phyloP scores from a whole-genome alignment of 2,888 invertebrate genomes.

The Caenorhabditis japonica region DNA sequence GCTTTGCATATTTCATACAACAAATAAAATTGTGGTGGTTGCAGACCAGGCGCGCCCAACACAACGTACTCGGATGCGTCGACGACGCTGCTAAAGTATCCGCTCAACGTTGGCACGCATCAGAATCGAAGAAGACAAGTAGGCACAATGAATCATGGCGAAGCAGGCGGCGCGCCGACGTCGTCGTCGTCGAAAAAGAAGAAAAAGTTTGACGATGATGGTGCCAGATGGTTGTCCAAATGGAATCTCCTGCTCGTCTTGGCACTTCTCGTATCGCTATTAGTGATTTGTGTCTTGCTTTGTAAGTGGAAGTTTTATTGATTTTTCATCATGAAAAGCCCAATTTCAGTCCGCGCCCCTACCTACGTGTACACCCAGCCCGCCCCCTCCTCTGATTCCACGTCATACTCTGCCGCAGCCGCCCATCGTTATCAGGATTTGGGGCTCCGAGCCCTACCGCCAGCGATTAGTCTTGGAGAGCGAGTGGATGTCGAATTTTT shows the following conservation, averaged over 20 bases:
- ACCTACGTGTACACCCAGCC: slow-evolving; percentile 60
- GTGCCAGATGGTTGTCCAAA: slow-evolving; percentile 32
- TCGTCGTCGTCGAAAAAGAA: slow-evolving; percentile 29
- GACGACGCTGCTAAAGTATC: slow-evolving; percentile 50
- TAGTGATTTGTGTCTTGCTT: slow-evolving; percentile 57
- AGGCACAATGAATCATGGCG: slow-evolving; percentile 37
- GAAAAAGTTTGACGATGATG: slow-evolving; percentile 47
- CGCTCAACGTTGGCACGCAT: slow-evolving; percentile 33
- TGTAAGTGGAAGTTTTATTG: slow-evolving; percentile 42
- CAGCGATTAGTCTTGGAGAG: slow-evolving; percentile 65
- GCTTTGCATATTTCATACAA: too few species aligned
- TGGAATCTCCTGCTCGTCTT: slow-evolving; percentile 41
- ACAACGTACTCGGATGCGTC: slow-evolving; percentile 51
- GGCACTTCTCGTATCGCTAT: slow-evolving; percentile 51
- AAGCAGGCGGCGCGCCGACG: slow-evolving; percentile 12
- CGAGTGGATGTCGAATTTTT: slow-evolving; percentile 64
- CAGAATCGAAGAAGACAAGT: slow-evolving; percentile 50
- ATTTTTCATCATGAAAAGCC: background rate
- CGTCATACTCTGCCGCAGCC: slow-evolving; percentile 26
- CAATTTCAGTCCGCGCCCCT: slow-evolving; percentile 64
- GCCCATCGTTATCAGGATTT: slow-evolving; percentile 40
- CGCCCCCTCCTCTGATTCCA: slow-evolving; percentile 42
- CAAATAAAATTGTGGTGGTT: slow-evolving; percentile 6
- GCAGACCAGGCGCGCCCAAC: slow-evolving; percentile 39
- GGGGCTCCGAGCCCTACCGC: slow-evolving; percentile 63